Percentiles rank a stretch among this genome's conserved stretches.
These are phyloP conservation scores for Hermaeophaga mercurialis DNA, from an alignment of 2,888 invertebrate genomes.

Conservation along the genomic window DNA sequence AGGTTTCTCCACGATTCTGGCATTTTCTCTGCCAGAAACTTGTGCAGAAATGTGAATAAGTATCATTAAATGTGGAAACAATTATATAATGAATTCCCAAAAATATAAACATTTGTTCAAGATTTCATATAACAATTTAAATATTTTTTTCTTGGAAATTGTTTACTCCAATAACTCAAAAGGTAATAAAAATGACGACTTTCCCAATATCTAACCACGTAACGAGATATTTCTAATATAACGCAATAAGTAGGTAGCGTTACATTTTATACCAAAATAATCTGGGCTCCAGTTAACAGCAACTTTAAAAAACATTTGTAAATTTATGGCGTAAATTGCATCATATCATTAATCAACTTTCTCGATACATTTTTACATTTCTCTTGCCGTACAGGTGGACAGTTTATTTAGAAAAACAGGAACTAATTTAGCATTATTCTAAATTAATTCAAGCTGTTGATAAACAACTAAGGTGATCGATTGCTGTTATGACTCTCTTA, in stretches of 20 bases:
- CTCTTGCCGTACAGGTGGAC: not conserved
- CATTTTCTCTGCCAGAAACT: too few species aligned
- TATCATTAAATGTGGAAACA: too few species aligned
- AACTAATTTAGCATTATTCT: not conserved
- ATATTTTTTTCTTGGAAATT: not conserved
- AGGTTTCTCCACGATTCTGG: too few species aligned
- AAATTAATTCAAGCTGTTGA: not conserved
- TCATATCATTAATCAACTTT: slow-evolving; percentile 26
- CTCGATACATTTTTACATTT: slow-evolving; percentile 13
- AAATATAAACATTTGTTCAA: too few species aligned
- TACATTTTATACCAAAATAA: slow-evolving; percentile 1
- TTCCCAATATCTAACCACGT: slow-evolving; percentile 13
- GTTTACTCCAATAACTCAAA: slow-evolving; percentile 16
- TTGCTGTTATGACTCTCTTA: not conserved
- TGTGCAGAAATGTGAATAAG: too few species aligned
- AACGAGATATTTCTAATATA: slow-evolving; percentile 15
- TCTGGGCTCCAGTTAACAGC: too few species aligned
- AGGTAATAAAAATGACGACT: slow-evolving; percentile 4
- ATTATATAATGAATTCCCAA: too few species aligned
- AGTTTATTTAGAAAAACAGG: slow-evolving; percentile 14
- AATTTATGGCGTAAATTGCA: slow-evolving; percentile 22
- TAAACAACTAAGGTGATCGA: not conserved
- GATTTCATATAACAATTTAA: too few species aligned
- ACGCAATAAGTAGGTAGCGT: slow-evolving; percentile 18
- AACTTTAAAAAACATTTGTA: slow-evolving; percentile 10